A percentile compares a stretch with the other conserved stretches of the same genome.
These are phyloP conservation scores for Ceyx margarethae DNA, from an alignment of 2,113 vertebrate species.

Conservation along the genomic window DNA sequence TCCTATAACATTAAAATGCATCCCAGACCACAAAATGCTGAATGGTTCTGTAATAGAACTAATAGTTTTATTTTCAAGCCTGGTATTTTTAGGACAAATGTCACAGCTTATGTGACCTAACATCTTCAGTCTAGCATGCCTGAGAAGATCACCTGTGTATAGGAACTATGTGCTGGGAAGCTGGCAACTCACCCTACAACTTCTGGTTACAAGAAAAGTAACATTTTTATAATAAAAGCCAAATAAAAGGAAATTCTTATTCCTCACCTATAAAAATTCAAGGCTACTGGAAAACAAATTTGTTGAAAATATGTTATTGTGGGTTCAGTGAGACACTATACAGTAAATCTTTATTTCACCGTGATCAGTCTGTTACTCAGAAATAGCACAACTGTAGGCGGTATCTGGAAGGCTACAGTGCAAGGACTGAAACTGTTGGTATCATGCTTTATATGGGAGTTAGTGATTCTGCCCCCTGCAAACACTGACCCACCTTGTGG, in stretches of 20 bases:
- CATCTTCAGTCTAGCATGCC: neutral
- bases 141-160: neutral
- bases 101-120: neutral
- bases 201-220: neutral
- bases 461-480: neutral
- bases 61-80: neutral
- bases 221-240: neutral
- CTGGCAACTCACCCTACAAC: neutral
- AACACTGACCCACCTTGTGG: neutral
- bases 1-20: neutral
- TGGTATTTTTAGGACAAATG: neutral
- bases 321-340: neutral
- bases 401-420: neutral
- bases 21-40: neutral
- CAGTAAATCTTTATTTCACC: neutral
- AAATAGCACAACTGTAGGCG: neutral
- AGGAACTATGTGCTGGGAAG: neutral
- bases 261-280: neutral
- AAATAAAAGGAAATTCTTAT: neutral
- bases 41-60: neutral
- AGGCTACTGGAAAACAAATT: neutral
- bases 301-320: neutral
- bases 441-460: neutral
- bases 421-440: neutral
- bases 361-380: neutral